phyloP scores from a whole-genome alignment of 2,797 vertebrate genomes.

The Tokudaia tokunoshimensis region DNA sequence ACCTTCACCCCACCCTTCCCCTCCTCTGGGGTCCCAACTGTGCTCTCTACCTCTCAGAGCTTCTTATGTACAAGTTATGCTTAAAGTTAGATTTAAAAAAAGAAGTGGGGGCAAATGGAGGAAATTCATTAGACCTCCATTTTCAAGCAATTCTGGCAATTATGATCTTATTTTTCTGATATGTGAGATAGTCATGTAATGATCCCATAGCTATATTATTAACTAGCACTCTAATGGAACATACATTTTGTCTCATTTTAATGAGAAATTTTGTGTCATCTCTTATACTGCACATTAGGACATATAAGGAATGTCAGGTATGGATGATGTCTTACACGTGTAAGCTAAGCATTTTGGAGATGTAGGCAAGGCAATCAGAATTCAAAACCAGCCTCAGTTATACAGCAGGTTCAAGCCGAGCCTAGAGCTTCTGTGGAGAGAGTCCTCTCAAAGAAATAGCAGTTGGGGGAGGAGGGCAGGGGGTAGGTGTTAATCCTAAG shows the following conservation, averaged over 20 bases:
- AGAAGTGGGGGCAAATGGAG: neutral
- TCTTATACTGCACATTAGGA: conserved; percentile 55
- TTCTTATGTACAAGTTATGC: neutral
- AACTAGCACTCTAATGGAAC: conserved; percentile 23
- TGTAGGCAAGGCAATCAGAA: neutral
- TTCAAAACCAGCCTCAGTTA: neutral
- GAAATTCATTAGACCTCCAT: neutral
- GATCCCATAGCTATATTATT: conserved; percentile 39
- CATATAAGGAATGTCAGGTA: neutral
- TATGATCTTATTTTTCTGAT: conserved; percentile 60
- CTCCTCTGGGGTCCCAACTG: neutral
- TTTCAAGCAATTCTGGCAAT: conserved; percentile 36
- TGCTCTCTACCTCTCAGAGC: neutral
- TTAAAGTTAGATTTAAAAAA: neutral
- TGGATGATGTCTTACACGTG: neutral
- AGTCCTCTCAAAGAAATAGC: neutral
- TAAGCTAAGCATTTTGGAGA: neutral
- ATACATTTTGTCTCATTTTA: conserved; percentile 46
- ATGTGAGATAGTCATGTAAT: conserved; percentile 55
- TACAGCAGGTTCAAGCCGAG: neutral
- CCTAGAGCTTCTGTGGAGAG: neutral
- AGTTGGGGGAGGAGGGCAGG: neutral
- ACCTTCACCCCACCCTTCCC: neutral
- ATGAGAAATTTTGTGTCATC: neutral
- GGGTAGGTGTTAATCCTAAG: neutral